These are phyloP conservation scores for Cataglyphis altisquamis DNA, from an alignment of 2,888 invertebrate species.

Conservation along the genomic window DNA sequence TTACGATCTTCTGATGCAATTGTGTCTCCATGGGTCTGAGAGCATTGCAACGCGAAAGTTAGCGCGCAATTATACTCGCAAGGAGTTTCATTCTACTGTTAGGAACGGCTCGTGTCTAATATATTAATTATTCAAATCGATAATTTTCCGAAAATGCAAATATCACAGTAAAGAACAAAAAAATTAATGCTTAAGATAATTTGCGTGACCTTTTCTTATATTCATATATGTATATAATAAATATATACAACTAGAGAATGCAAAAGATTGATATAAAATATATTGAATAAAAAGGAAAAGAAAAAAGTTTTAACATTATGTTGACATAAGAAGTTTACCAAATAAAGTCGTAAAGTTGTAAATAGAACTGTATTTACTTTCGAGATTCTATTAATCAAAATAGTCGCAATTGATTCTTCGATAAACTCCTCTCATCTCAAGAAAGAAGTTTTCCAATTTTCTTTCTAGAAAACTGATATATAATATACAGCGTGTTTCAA, in stretches of 20 bases:
- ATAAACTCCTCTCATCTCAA: background rate
- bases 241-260: background rate
- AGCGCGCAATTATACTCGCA: constrained; percentile 29
- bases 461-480: background rate
- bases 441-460: constrained; percentile 14
- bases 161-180: constrained; percentile 4
- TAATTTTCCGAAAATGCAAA: background rate
- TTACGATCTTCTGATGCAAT: constrained; percentile 16
- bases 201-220: background rate
- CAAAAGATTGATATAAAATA: background rate
- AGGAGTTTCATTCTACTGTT: constrained; percentile 19
- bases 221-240: background rate
- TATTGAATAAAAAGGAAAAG: background rate
- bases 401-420: background rate
- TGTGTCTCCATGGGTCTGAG: constrained; percentile 1
- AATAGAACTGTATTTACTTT: background rate
- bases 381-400: constrained; percentile 5
- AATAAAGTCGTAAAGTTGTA: constrained; percentile 13
- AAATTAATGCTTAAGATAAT: constrained; percentile 12
- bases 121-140: constrained; percentile 32
- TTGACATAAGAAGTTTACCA: background rate
- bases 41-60: constrained; percentile 26
- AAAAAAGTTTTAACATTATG: constrained; percentile 3
- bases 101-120: background rate
- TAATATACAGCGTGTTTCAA: background rate